These are phyloP conservation scores for Apostichopus parvimensis DNA, from an alignment of 35 echinoderm and acorn worm genomes.

Conservation along the genomic window DNA sequence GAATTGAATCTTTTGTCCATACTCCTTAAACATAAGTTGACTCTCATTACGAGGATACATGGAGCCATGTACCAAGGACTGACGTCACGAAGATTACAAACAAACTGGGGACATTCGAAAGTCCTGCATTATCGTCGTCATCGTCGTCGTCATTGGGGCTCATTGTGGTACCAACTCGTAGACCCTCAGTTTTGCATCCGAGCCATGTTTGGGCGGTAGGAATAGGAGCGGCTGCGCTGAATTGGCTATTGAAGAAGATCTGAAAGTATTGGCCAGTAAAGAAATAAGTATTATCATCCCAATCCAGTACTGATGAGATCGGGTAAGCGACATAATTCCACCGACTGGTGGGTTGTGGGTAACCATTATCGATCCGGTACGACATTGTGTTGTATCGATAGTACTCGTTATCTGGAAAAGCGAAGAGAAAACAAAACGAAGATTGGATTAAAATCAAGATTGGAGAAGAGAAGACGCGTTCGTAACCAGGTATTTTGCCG, in stretches of 20 bases:
- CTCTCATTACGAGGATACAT: neutral
- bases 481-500: no score
- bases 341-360: neutral
- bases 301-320: neutral
- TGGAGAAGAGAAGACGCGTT: no score
- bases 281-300: neutral
- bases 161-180: neutral
- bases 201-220: neutral
- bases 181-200: slow-evolving; percentile 27
- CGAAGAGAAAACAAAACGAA: neutral
- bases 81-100: slow-evolving; percentile 2
- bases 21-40: no score
- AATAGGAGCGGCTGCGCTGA: neutral
- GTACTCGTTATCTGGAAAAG: slow-evolving; percentile 9
- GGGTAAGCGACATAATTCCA: neutral
- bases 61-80: neutral
- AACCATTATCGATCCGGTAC: slow-evolving; percentile 26
- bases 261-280: slow-evolving; percentile 35
- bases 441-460: neutral
- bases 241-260: neutral
- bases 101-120: neutral
- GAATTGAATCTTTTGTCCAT: no score
- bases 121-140: neutral
- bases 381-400: slow-evolving; percentile 46
- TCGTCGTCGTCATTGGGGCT: neutral